Percentiles rank a stretch among this genome's conserved stretches.
These are phyloP conservation scores for Itoplectis maculator DNA, from an alignment of 2,888 invertebrate genomes.

Conservation along the genomic window DNA sequence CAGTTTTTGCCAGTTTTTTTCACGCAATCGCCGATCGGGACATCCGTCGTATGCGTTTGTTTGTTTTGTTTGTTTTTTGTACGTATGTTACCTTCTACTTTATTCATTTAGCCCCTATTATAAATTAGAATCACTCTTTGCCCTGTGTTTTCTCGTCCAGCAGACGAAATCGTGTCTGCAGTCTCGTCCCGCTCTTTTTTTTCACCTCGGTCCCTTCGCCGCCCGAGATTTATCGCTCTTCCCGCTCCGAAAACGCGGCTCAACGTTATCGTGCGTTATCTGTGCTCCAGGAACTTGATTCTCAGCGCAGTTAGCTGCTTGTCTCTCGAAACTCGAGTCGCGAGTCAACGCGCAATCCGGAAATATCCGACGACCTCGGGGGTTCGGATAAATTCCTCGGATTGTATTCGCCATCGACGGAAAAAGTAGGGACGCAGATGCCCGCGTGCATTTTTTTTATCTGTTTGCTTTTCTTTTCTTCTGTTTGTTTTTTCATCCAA, in stretches of 20 bases:
- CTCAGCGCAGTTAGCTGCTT: neutral
- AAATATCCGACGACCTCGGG: slow-evolving; percentile 10
- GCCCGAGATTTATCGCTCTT: neutral
- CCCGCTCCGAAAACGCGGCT: neutral
- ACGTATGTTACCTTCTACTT: slow-evolving; percentile 25
- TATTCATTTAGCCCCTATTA: neutral
- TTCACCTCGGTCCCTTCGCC: neutral
- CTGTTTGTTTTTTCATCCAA: slow-evolving; percentile 21
- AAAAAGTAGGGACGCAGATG: slow-evolving; percentile 23
- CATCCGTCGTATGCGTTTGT: neutral
- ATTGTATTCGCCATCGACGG: slow-evolving; percentile 23
- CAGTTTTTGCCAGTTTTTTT: too few relatives aligned
- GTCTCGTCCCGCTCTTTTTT: neutral
- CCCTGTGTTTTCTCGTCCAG: neutral
- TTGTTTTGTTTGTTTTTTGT: slow-evolving; percentile 1
- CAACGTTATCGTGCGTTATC: neutral
- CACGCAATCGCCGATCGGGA: neutral
- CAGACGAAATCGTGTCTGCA: neutral
- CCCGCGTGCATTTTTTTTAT: slow-evolving; percentile 29
- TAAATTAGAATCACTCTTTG: slow-evolving; percentile 7
- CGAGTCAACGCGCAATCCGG: neutral
- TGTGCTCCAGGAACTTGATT: slow-evolving; percentile 19
- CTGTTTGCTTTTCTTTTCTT: too few relatives aligned
- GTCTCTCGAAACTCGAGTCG: neutral
- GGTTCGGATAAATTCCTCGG: neutral